Evolutionary conservation across 2,113 vertebrate species (phyloP), one percentile per base, ranked within the genome.

Genomic region (Scatophagus argus): DNA sequence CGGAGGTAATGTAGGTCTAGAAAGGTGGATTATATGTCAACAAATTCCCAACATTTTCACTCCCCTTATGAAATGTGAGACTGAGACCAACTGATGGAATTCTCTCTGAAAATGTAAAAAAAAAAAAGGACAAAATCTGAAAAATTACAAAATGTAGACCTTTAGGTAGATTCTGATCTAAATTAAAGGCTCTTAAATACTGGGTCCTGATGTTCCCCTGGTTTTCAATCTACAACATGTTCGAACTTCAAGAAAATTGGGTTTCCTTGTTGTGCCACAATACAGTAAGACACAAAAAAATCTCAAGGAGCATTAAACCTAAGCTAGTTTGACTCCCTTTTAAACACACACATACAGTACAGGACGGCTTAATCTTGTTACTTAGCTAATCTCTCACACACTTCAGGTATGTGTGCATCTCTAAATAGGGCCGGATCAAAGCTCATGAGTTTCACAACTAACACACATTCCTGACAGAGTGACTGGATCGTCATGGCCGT

Each of bases 341-440:
- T 25, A 58, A 41, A 66, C 34, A 56, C 17, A 36, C 9, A 54
- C 36, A 43, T 17, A 16, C 10, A 61, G 31, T 4, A n/a, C 25
- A 36, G 11, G 43, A 6, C 11, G 19, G 31, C 8, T 25, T 69
- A 61, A 81, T 66, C 76, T 54, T 10, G 44, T 74, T 80, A 68
- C 7, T 11, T 0, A 1, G 32, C 52, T 82, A 69, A 89, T 83
- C 77, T 76, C 65, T 46, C 44, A 44, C 41, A 61, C 71, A 27
- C 10, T 67, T 59, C 13, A 34, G 19, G 59, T 46, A 13, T 51
- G 9, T 21, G 31, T 23, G 17, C 46, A 7, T 56, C 19, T 73
- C 51, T 39, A 39, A 74, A 66, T 4, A n/a, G 23, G 16, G 29
- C 5, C 27, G 3, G 77, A 75, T 71, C 79, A 83, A 77, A 83